A percentile compares a stretch with the other conserved stretches of the same genome.
Evolutionary conservation across 2,888 invertebrate species (phyloP).

Genomic region (Rhagophthalmus giganteus): DNA sequence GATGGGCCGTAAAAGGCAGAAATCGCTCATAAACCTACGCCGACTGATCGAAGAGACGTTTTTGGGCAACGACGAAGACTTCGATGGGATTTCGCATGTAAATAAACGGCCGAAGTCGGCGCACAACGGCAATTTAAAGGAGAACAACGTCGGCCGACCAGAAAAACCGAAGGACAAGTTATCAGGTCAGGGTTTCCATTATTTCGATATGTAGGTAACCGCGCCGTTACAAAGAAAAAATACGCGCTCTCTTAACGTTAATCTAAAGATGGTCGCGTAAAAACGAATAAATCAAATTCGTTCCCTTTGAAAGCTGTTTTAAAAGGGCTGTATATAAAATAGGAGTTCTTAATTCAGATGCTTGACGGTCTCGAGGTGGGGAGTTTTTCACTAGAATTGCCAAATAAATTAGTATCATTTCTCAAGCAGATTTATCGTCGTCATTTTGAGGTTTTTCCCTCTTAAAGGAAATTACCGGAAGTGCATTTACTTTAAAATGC

Average conservation of each 20-base stretch:
- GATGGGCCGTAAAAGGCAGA: constrained; percentile 4
- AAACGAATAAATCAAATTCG: neutral
- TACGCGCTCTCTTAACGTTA: neutral
- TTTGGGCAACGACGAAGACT: constrained; percentile 4
- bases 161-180: neutral
- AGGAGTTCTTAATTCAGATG: constrained; percentile 44
- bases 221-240: too few relatives aligned
- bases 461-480: constrained; percentile 40
- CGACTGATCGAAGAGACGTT: constrained; percentile 21
- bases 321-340: constrained; percentile 41
- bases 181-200: constrained; percentile 8
- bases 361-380: constrained; percentile 39
- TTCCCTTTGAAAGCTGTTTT: constrained; percentile 21
- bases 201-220: neutral
- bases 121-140: neutral
- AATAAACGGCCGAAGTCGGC: too few relatives aligned
- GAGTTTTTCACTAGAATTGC: constrained; percentile 49
- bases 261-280: too few relatives aligned
- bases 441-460: constrained; percentile 47
- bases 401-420: constrained; percentile 53
- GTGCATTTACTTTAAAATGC: constrained; percentile 40
- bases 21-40: constrained; percentile 7
- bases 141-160: neutral
- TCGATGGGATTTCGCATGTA: neutral
- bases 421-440: constrained; percentile 50